Percentiles rank a stretch among this genome's conserved stretches.
These are phyloP conservation scores for Rhagologus leucostigma DNA, from an alignment of 2,113 vertebrate species.

Conservation along the genomic window DNA sequence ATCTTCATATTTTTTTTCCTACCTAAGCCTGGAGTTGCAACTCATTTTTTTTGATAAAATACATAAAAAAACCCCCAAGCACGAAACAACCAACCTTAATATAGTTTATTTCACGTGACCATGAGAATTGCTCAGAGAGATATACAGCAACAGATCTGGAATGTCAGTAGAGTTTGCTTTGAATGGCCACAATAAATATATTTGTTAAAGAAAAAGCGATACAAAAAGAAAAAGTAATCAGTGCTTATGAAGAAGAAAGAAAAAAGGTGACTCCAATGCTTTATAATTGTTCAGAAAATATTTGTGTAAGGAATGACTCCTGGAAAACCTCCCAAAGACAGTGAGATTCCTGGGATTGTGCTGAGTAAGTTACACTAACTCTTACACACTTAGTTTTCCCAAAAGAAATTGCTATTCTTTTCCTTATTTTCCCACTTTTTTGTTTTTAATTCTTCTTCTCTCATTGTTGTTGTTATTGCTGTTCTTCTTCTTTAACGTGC, in stretches of 20 bases:
- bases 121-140: not conserved
- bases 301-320: not conserved
- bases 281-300: not conserved
- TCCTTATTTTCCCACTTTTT: not conserved
- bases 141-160: not conserved
- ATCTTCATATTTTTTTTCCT: not conserved
- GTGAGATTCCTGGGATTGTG: not conserved
- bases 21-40: not conserved
- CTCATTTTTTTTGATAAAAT: not conserved
- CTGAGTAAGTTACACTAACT: not conserved
- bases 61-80: fast-evolving
- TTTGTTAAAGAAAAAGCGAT: not conserved
- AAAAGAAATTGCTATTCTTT: not conserved
- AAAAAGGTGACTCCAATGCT: not conserved
- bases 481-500: not conserved
- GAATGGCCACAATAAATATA: not conserved
- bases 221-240: not conserved
- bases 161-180: not conserved
- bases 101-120: not conserved
- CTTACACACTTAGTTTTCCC: not conserved
- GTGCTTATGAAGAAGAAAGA: not conserved
- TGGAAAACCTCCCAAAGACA: not conserved
- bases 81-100: not conserved
- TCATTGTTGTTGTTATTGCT: not conserved
- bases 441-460: not conserved